Conservation (phyloP, 2,797 vertebrate genomes). For the Pseudomugil gertrudae region DNA sequence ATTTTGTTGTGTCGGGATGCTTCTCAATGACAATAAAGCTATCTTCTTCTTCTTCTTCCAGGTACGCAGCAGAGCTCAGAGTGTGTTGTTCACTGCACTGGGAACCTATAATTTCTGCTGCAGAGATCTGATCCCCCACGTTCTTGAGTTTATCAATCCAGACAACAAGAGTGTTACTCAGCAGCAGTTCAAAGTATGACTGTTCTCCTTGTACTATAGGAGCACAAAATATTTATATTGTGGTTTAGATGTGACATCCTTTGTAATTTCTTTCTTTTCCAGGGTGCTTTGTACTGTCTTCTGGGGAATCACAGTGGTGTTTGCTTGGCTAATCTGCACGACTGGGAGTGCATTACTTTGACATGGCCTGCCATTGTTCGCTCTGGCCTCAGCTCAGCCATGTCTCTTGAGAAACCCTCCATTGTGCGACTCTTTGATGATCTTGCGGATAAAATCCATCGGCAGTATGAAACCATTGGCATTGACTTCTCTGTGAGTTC, state of each 20-base stretch:
- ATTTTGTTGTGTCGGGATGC: no score
- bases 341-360: conserved; percentile 95
- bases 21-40: no score
- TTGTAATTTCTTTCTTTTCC: conserved; percentile 9
- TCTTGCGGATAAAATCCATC: conserved; percentile 96
- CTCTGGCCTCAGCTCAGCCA: conserved; percentile 93
- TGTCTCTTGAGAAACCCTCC: conserved; percentile 97
- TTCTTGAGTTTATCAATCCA: conserved; percentile 90
- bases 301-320: conserved; percentile 93
- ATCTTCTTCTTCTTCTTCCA: no score
- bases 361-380: conserved; percentile 94
- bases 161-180: conserved; percentile 87
- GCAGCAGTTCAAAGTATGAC: conserved; percentile 95
- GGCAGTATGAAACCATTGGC: conserved; percentile 96
- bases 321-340: conserved; percentile 94
- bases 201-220: neutral
- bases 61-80: conserved; percentile 96
- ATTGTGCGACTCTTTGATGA: conserved; percentile 97
- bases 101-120: conserved; percentile 97
- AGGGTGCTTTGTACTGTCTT: conserved; percentile 98
- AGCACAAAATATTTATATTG: neutral
- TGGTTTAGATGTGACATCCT: neutral
- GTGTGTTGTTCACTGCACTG: conserved; percentile 91
- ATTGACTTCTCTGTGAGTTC: conserved; percentile 91
- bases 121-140: conserved; percentile 93